Evolutionary conservation across 2,888 invertebrate genomes (phyloP), one percentile per base, ranked within the genome.

Genomic region (Catonia carolina): DNA sequence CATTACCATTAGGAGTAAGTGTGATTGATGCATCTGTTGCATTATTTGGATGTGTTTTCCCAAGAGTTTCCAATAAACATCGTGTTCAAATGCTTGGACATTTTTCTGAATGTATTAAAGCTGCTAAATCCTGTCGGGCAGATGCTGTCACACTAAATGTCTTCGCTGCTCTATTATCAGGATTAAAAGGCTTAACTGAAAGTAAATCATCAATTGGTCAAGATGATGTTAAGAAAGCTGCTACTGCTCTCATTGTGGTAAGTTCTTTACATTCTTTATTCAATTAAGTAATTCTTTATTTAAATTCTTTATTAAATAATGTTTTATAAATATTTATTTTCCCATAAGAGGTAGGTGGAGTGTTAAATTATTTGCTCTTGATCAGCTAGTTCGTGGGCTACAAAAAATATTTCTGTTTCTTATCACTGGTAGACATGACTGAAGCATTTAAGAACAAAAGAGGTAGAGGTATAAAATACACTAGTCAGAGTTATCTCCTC

Each of bases 101-200:
- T 71, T 99, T 99, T 70, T 83, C 84, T 18, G 97, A 97, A 70
- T 96, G 95, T 70, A 91, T 97, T 65, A 85, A 86, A 66, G 90
- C 93, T 70, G 91, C 94, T 0, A 96, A 96, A 70, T 92, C 92
- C 10, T 83, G 86, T 0, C 81, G 96, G 10, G 95, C 95, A 68
- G 96, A 97, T 71, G 96, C 96, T 1, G 88, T 89, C 15, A 96
- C 97, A 73, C 88, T 96, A 76, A 99, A 99, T 72, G 89, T 98
- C 53, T 93, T 96, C 71, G 93, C 96, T 0, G 95, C 97, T 0
- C 75, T 98, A 22, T 74, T 98, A 50, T 83, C 91, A 64, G 95
- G 96, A 0, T 74, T 98, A 66, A 86, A 93, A 69, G 87, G 88
- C 17, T 74, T 96, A 2, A 89, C 90, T 7, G 94, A 96, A 67